These are phyloP conservation scores for Drosophila orosa DNA, from an alignment of 1,140 invertebrate species.

Conservation along the genomic window DNA sequence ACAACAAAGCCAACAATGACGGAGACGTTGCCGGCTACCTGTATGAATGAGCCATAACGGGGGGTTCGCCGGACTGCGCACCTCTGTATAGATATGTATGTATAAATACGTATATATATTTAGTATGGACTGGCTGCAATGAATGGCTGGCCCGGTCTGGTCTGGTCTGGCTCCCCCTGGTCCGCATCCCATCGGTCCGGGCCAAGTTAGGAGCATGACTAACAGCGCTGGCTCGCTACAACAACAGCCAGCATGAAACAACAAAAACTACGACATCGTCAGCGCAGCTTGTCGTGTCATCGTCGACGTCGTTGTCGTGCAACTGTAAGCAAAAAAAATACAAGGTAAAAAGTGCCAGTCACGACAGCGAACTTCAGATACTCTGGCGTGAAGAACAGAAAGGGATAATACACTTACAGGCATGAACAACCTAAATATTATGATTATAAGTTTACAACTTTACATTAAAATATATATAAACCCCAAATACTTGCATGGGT, in stretches of 20 bases:
- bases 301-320: slow-evolving; percentile 65
- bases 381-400: slow-evolving; percentile 19
- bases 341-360: background rate
- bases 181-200: slow-evolving; percentile 36
- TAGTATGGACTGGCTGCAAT: slow-evolving; percentile 53
- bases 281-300: slow-evolving; percentile 74
- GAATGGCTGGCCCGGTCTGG: slow-evolving; percentile 52
- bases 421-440: too few species aligned
- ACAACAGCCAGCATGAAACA: slow-evolving; percentile 45
- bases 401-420: too few species aligned
- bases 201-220: slow-evolving; percentile 80
- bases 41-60: slow-evolving; percentile 19
- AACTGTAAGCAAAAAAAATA: slow-evolving; percentile 45
- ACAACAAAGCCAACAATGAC: slow-evolving; percentile 46
- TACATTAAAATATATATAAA: too few species aligned
- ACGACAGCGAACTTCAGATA: slow-evolving; percentile 27
- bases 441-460: too few species aligned
- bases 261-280: slow-evolving; percentile 53
- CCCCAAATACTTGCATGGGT: background rate
- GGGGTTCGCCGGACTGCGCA: slow-evolving; percentile 16
- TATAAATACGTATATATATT: slow-evolving; percentile 1
- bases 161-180: slow-evolving; percentile 14
- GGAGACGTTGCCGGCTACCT: slow-evolving; percentile 23
- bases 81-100: background rate
- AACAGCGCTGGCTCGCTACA: slow-evolving; percentile 75